Evolutionary conservation across 2,113 vertebrate genomes (phyloP), one percentile per base, ranked within the genome.

Genomic region (Pelecanoides urinatrix): DNA sequence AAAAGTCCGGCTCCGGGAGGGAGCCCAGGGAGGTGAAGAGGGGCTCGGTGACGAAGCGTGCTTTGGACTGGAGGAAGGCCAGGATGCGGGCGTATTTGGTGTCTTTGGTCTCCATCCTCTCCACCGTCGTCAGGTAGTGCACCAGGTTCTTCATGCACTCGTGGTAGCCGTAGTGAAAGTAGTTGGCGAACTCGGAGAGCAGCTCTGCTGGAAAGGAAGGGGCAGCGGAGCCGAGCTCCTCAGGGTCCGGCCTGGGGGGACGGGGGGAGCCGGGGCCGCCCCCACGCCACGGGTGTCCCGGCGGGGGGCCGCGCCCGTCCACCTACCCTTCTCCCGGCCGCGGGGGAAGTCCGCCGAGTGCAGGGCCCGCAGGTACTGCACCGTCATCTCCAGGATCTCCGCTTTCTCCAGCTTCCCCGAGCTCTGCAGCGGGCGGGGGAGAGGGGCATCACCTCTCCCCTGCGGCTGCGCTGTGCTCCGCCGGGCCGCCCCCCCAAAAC

Each of bases 111-210:
- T 99, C 99, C 96, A 99, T 99, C 66, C 99, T 96, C 97, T 99
- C 99, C 97, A 99, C 99, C 0, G 99, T 99, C 92, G 99, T 99
- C 93, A 99, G 98, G 85, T 99, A 99, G 95, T 99, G 99, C 63
- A 99, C 99, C 82, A 99, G 97, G 96, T 99, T 99, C 97, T 99
- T 99, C 99, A 99, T 99, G 83, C 99, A 99, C 95, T 99, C 99
- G 87, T 99, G 99, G 96, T 99, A 99, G 89, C 99, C 99, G 23
- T 99, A 99, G 97, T 99, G 99, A 95, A 99, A 99, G 83, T 99
- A 99, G 97, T 99, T 99, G n/a, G 99, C 99, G 89, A 99, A 99
- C 95, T 99, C 99, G n/a, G 99, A 98, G 71, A 99, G 97, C 61
- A 99, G 98, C 88, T 99, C 99, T 96, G 98, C 98, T 98, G 96